Evolutionary conservation across 2,797 vertebrate genomes (phyloP).

Genomic region (Scolopax rusticola): DNA sequence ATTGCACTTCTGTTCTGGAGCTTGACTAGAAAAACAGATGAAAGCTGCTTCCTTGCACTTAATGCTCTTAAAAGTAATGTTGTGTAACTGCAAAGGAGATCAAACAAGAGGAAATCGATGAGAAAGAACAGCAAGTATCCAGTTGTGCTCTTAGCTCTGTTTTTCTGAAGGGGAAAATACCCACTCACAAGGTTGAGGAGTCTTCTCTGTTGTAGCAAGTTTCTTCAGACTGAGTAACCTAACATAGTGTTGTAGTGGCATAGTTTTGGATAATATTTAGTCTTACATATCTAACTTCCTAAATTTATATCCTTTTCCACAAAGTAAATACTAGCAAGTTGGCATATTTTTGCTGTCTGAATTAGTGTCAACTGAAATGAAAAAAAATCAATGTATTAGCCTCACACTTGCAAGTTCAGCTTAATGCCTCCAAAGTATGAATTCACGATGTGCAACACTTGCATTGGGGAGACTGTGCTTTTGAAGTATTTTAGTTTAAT

Average conservation of each 20-base stretch:
- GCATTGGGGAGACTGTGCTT: background rate
- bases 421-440: background rate
- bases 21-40: constrained; percentile 20
- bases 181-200: background rate
- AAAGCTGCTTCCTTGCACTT: constrained; percentile 58
- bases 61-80: constrained; percentile 47
- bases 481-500: background rate
- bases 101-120: constrained; percentile 25
- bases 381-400: background rate
- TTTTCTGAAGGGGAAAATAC: background rate
- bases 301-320: background rate
- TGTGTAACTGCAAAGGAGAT: background rate
- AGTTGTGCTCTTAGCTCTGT: background rate
- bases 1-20: background rate
- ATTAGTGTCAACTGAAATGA: background rate
- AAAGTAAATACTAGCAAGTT: background rate
- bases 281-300: background rate
- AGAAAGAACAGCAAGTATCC: background rate
- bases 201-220: background rate
- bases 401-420: background rate
- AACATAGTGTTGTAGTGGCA: background rate
- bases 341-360: background rate
- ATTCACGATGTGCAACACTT: background rate
- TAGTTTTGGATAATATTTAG: background rate
- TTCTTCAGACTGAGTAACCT: background rate